Evolutionary conservation across 2,888 invertebrate genomes (phyloP).

Genomic region (Cactoblastis cactorum): DNA sequence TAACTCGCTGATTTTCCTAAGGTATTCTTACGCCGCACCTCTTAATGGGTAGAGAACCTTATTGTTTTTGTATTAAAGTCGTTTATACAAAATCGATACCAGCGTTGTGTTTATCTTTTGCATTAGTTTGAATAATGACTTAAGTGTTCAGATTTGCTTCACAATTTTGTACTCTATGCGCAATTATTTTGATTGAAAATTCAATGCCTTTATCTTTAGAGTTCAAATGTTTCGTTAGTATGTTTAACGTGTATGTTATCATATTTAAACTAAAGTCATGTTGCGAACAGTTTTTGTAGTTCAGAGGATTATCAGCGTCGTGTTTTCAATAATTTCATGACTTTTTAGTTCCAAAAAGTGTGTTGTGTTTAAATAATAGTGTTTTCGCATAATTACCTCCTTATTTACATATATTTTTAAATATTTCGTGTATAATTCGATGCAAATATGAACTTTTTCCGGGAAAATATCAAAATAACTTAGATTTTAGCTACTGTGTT

Average conservation of each 20-base stretch:
- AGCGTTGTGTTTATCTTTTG: slow-evolving; percentile 22
- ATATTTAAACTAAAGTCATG: slow-evolving; percentile 72
- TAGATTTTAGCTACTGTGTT: too few relatives aligned
- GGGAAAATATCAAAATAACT: not conserved
- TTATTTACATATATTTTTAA: not conserved
- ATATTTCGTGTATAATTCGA: not conserved
- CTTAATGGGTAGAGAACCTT: slow-evolving; percentile 28
- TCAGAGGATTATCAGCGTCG: slow-evolving; percentile 16
- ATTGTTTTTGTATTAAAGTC: slow-evolving; percentile 19
- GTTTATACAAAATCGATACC: not conserved
- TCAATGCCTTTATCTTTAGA: slow-evolving; percentile 17
- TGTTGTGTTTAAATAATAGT: not conserved
- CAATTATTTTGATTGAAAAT: slow-evolving; percentile 22
- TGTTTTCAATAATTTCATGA: not conserved
- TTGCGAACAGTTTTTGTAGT: slow-evolving; percentile 55
- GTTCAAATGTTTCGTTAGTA: slow-evolving; percentile 29
- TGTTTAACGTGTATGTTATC: slow-evolving; percentile 56
- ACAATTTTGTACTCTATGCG: not conserved
- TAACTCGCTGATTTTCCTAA: slow-evolving; percentile 53
- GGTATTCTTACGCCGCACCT: slow-evolving; percentile 53
- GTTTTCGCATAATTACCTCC: too few relatives aligned
- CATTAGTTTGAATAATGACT: slow-evolving; percentile 3
- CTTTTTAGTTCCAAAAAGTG: not conserved
- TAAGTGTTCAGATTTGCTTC: slow-evolving; percentile 6
- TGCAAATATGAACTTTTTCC: not conserved